phyloP scores from a whole-genome alignment of 2,888 invertebrate genomes.

The Lutraria lutraria region DNA sequence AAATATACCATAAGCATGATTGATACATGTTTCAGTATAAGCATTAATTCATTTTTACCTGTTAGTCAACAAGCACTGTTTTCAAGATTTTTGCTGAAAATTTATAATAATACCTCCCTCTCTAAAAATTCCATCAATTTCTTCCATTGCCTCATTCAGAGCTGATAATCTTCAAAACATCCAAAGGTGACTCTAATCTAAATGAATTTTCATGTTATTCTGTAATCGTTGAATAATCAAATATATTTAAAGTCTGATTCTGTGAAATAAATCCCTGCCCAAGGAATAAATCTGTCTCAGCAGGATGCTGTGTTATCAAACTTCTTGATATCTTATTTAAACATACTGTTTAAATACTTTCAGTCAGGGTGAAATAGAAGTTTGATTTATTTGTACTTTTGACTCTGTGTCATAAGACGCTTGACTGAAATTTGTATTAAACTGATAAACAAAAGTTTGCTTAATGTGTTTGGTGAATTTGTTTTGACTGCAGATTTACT shows the following conservation, averaged over 20 bases:
- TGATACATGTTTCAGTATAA: too few relatives aligned
- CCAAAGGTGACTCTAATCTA: not conserved
- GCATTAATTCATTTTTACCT: too few relatives aligned
- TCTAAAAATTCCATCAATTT: not conserved
- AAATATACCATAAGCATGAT: too few relatives aligned
- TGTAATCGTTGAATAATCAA: not conserved
- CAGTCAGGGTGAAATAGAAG: not conserved
- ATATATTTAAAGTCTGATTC: not conserved
- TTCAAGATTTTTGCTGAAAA: not conserved
- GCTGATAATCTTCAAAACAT: not conserved
- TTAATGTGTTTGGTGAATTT: not conserved
- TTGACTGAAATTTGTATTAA: not conserved
- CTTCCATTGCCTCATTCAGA: not conserved
- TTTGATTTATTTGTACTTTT: constrained; percentile 2
- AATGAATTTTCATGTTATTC: constrained; percentile 14
- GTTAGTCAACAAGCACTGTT: too few relatives aligned
- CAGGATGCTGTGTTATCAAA: not conserved
- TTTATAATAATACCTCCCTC: not conserved
- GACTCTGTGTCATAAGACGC: not conserved
- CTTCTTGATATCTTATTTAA: not conserved
- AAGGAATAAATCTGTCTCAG: not conserved
- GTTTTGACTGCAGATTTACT: not conserved
- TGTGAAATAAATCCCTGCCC: constrained; percentile 5
- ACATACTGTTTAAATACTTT: not conserved
- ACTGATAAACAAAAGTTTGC: not conserved